Conservation (phyloP, 2,888 invertebrate species). For the Seira musarum region DNA sequence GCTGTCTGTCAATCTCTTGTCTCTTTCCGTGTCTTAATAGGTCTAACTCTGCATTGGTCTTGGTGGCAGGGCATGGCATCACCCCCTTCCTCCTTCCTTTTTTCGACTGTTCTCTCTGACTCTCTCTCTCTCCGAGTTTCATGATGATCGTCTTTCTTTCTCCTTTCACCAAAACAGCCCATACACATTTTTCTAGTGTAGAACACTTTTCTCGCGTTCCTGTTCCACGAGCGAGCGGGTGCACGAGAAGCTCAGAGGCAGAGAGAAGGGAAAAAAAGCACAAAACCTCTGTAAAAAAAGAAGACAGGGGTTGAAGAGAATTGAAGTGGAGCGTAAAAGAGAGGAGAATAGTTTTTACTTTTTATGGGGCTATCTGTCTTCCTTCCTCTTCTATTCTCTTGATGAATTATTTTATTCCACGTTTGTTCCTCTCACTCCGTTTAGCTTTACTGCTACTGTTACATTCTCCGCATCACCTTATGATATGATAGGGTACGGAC, state of each 20-base stretch:
- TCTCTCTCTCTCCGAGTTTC: too few species aligned
- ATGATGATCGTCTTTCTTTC: too few species aligned
- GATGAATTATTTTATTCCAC: slow-evolving; percentile 69
- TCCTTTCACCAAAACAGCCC: neutral
- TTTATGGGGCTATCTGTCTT: slow-evolving; percentile 67
- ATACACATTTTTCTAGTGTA: slow-evolving; percentile 37
- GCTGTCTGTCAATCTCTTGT: neutral
- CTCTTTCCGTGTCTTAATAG: neutral
- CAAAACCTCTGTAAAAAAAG: neutral
- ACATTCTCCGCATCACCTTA: neutral
- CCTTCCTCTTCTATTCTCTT: slow-evolving; percentile 64
- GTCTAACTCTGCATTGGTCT: neutral
- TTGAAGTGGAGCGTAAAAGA: slow-evolving; percentile 58
- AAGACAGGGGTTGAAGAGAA: slow-evolving; percentile 43
- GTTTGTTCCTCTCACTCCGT: slow-evolving; percentile 45
- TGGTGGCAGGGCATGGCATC: too few species aligned
- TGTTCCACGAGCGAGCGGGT: neutral
- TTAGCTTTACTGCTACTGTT: slow-evolving; percentile 8
- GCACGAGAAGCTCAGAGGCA: too few species aligned
- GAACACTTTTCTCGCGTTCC: slow-evolving; percentile 17
- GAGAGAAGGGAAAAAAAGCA: neutral
- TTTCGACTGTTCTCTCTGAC: too few species aligned
- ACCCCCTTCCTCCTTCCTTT: neutral
- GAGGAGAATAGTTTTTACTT: slow-evolving; percentile 61
- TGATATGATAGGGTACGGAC: neutral